Evolutionary conservation across 2,797 vertebrate genomes (phyloP).

Genomic region (Platyrinchus mystaceus): DNA sequence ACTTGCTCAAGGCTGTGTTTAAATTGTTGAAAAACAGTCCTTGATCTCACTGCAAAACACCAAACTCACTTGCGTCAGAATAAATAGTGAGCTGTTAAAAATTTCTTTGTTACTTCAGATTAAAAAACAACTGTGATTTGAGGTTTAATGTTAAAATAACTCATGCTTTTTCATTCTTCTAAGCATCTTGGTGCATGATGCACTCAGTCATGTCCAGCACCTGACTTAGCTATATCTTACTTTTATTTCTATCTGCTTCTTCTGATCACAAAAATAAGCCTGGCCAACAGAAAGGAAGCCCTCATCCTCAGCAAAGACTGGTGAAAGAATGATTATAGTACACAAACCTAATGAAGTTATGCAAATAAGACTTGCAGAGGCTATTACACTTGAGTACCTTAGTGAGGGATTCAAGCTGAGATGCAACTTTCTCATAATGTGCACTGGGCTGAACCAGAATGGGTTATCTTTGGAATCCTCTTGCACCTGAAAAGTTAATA

Average conservation of each 20-base stretch:
- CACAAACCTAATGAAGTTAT: background rate
- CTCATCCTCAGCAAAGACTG: background rate
- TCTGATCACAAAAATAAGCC: background rate
- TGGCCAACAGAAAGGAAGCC: background rate
- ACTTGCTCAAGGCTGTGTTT: background rate
- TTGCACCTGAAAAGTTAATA: background rate
- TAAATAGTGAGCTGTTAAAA: background rate
- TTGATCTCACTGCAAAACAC: background rate
- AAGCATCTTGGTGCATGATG: background rate
- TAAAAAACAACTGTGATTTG: background rate
- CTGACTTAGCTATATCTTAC: background rate
- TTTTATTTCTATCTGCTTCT: background rate
- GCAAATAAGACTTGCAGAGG: background rate
- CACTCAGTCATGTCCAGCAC: background rate
- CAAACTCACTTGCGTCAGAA: background rate
- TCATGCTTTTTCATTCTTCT: background rate
- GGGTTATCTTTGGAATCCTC: background rate
- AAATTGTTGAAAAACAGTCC: background rate
- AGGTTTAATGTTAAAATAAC: background rate
- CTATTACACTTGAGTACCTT: background rate
- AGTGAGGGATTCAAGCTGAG: background rate
- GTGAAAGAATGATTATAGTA: background rate
- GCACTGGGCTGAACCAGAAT: background rate
- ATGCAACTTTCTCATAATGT: background rate
- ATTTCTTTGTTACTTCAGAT: background rate